A percentile compares a stretch with the other conserved stretches of the same genome.
Evolutionary conservation across 2,113 vertebrate genomes (phyloP).

Genomic region (Phaetusa simplex): DNA sequence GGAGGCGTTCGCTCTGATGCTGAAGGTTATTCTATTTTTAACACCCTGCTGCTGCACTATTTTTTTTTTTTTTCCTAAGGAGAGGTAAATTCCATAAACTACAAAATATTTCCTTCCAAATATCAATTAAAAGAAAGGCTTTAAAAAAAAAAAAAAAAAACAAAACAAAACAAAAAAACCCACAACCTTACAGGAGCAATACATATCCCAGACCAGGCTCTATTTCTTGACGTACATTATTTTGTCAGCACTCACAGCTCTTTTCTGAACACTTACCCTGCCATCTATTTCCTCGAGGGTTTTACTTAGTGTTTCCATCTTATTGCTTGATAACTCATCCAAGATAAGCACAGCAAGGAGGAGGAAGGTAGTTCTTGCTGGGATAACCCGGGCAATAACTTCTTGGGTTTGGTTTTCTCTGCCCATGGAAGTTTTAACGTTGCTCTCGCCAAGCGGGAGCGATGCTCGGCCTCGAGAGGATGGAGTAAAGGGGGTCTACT

Average conservation of each 20-base stretch:
- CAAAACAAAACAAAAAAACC: neutral
- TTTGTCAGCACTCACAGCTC: neutral
- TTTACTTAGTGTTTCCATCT: neutral
- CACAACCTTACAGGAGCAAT: neutral
- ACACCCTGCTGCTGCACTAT: neutral
- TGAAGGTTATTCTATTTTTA: conserved; percentile 33
- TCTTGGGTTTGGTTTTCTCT: accelerated
- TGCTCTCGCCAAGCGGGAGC: neutral
- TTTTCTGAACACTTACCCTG: neutral
- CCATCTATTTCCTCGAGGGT: neutral
- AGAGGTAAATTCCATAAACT: neutral
- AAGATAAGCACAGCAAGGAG: neutral
- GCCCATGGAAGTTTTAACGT: accelerated
- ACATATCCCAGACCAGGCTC: neutral
- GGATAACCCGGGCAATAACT: neutral
- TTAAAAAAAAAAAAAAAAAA: too few relatives aligned
- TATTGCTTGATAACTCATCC: neutral
- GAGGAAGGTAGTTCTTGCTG: neutral
- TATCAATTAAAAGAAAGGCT: neutral
- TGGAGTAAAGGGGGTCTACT: neutral
- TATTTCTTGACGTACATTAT: neutral
- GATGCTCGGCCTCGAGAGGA: neutral
- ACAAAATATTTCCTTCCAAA: neutral
- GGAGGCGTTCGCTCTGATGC: neutral
- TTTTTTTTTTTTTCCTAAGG: neutral